phyloP scores from a whole-genome alignment of 2,888 invertebrate species.

The Griposia aprilina region DNA sequence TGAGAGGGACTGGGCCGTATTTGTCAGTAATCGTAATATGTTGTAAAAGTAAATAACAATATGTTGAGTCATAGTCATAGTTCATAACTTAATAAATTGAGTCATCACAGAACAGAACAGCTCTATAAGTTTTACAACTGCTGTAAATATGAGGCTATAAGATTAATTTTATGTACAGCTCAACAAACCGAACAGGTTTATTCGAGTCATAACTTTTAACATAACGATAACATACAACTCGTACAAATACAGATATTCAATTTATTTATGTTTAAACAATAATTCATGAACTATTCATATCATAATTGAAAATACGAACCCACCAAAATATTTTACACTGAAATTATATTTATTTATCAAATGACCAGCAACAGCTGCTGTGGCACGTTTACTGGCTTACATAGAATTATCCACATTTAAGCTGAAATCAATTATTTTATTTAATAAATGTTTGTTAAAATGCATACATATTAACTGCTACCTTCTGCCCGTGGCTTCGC shows the following conservation, averaged over 20 bases:
- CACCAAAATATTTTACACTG: constrained; percentile 8
- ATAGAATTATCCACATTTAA: constrained; percentile 12
- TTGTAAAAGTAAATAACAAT: too few species aligned
- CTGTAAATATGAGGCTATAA: constrained; percentile 1
- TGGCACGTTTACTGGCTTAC: not conserved
- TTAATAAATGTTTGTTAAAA: not conserved
- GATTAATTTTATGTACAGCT: not conserved
- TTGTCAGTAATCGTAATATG: too few species aligned
- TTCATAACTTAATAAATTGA: not conserved
- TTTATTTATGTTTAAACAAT: constrained; percentile 22
- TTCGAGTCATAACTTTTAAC: constrained; percentile 9
- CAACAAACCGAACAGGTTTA: constrained; percentile 14
- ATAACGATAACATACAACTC: not conserved
- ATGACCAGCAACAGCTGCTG: constrained; percentile 23
- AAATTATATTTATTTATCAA: constrained; percentile 35
- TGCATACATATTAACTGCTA: not conserved
- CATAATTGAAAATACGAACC: constrained; percentile 21
- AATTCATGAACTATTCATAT: constrained; percentile 5
- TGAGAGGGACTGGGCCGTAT: too few species aligned
- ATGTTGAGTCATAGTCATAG: not conserved
- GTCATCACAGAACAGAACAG: not conserved
- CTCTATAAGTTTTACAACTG: not conserved
- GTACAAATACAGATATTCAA: constrained; percentile 17
- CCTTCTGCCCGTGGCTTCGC: too few species aligned
- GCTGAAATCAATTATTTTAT: constrained; percentile 8